phyloP scores from a whole-genome alignment of 1,140 invertebrate genomes.

The Coptotermes formosanus region DNA sequence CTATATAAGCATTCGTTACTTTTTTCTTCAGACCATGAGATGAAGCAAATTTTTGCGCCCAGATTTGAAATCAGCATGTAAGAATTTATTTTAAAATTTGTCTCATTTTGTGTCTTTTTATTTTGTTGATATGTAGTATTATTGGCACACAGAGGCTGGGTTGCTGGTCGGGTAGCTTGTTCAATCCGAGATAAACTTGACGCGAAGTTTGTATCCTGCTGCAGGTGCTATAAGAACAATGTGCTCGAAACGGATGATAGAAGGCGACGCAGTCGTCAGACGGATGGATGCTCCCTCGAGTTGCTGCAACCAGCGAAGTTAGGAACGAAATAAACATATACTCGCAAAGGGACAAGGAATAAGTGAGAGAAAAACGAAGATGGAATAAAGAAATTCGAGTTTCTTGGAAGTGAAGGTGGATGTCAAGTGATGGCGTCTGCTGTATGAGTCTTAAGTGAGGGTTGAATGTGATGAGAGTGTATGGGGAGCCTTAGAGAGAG shows the following conservation, averaged over 20 bases:
- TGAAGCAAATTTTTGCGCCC: too few relatives aligned
- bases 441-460: not conserved
- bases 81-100: too few relatives aligned
- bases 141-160: too few relatives aligned
- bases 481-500: not conserved
- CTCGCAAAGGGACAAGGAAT: not conserved
- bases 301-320: not conserved
- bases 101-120: too few relatives aligned
- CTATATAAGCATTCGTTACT: too few relatives aligned
- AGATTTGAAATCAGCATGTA: too few relatives aligned
- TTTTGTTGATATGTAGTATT: too few relatives aligned
- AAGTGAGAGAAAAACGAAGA: not conserved
- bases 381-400: conserved; percentile 12
- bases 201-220: too few relatives aligned
- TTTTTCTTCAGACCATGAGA: too few relatives aligned
- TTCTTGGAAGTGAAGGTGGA: not conserved
- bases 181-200: too few relatives aligned
- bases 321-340: not conserved
- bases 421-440: not conserved
- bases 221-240: not conserved
- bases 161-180: too few relatives aligned
- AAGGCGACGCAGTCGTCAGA: not conserved
- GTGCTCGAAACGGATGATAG: not conserved
- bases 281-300: not conserved
- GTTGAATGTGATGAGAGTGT: conserved; percentile 2